phyloP scores from a whole-genome alignment of 2,113 vertebrate species.

The Vanacampus margaritifer region DNA sequence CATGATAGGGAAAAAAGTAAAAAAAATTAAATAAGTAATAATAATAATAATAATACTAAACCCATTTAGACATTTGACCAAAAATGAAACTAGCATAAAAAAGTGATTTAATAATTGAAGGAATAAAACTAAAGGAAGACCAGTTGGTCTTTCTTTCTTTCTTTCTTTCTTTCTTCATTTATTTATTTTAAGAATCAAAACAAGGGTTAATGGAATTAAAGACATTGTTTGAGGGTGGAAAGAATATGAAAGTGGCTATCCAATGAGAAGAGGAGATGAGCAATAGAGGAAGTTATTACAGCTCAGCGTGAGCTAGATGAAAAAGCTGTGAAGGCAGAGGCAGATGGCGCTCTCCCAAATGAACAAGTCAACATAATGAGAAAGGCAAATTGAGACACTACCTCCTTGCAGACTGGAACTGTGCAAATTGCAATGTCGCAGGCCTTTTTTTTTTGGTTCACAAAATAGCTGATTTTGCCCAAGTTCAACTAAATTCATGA shows the following conservation, averaged over 20 bases:
- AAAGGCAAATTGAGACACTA: slow-evolving; percentile 6
- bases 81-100: no score
- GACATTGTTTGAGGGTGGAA: neutral
- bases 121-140: neutral
- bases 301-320: slow-evolving; percentile 32
- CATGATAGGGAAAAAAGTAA: no score
- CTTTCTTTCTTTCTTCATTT: no score
- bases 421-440: slow-evolving; percentile 8
- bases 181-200: no score
- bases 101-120: no score
- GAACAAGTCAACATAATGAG: slow-evolving; percentile 42
- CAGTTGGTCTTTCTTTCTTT: neutral
- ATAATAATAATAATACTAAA: no score
- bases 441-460: neutral
- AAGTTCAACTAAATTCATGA: neutral
- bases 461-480: neutral
- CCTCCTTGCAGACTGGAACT: neutral
- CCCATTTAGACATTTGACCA: no score
- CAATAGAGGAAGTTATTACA: slow-evolving; percentile 43
- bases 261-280: slow-evolving; percentile 21
- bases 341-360: slow-evolving; percentile 40
- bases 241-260: slow-evolving; percentile 14
- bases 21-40: no score
- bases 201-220: neutral
- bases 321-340: slow-evolving; percentile 4